Conservation (phyloP, 2,797 vertebrate species). For the Carapus acus region DNA sequence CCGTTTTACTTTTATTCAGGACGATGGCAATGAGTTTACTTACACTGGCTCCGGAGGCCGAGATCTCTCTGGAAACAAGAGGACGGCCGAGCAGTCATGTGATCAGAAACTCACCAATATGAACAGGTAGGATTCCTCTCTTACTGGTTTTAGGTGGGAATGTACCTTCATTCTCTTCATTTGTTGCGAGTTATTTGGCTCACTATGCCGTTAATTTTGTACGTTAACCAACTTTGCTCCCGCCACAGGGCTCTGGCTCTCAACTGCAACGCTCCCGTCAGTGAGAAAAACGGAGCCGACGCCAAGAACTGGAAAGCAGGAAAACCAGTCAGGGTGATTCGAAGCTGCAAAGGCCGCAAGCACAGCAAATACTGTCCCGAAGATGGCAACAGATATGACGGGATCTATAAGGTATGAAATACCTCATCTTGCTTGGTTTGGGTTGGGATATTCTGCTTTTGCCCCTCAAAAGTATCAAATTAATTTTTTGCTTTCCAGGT, state of each 20-base stretch:
- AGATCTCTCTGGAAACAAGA: constrained; percentile 96
- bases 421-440: not conserved
- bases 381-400: constrained; percentile 95
- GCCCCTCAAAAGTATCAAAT: not conserved
- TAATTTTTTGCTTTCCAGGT: constrained; percentile 69
- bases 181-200: no score
- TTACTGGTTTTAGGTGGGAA: no score
- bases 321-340: constrained; percentile 89
- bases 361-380: constrained; percentile 90
- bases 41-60: constrained; percentile 95
- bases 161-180: no score
- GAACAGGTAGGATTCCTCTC: no score
- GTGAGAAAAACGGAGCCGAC: constrained; percentile 85
- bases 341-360: constrained; percentile 88
- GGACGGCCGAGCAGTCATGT: constrained; percentile 94
- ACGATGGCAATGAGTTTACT: constrained; percentile 93
- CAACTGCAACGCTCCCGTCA: constrained; percentile 88
- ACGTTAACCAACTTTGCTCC: not conserved
- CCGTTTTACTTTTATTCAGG: constrained; percentile 64
- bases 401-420: constrained; percentile 87
- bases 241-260: constrained; percentile 83
- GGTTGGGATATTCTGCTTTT: no score
- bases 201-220: no score
- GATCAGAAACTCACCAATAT: constrained; percentile 98
- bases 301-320: constrained; percentile 90